Conservation (phyloP, 2,888 invertebrate genomes). For the Hirtodrosophila trivittata region DNA sequence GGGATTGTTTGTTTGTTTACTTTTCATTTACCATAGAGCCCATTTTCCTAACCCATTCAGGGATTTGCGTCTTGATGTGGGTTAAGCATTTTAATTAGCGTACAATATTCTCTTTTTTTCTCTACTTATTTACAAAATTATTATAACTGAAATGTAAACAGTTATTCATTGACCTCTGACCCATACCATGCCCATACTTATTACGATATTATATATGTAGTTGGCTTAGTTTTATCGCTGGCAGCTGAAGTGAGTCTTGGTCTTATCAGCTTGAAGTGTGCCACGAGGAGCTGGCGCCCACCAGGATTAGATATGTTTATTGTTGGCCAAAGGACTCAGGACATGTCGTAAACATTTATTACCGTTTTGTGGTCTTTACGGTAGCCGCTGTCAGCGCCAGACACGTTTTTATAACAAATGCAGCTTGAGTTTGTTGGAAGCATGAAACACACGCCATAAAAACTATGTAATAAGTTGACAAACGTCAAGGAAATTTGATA, state of each 20-base stretch:
- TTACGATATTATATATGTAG: constrained; percentile 28
- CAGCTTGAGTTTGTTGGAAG: constrained; percentile 34
- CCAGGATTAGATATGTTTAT: constrained; percentile 14
- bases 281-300: constrained; percentile 39
- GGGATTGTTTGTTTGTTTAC: constrained; percentile 46
- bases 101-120: constrained; percentile 43
- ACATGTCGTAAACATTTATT: constrained; percentile 44
- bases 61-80: constrained; percentile 70
- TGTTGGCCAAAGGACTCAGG: constrained; percentile 14
- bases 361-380: constrained; percentile 49
- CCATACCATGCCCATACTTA: constrained; percentile 7
- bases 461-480: constrained; percentile 8
- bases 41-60: constrained; percentile 36
- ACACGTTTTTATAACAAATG: constrained; percentile 29
- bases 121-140: neutral
- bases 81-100: constrained; percentile 78
- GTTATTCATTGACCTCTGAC: constrained; percentile 45
- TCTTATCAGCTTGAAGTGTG: constrained; percentile 55
- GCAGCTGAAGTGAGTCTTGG: constrained; percentile 38
- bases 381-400: constrained; percentile 38
- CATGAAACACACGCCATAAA: constrained; percentile 4
- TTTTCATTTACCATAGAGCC: constrained; percentile 46
- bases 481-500: constrained; percentile 14
- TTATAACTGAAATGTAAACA: constrained; percentile 18
- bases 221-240: constrained; percentile 37